Base-by-base conservation (phyloP, 1,140 invertebrate genomes). In the Pentalonia nigronervosa region DNA sequence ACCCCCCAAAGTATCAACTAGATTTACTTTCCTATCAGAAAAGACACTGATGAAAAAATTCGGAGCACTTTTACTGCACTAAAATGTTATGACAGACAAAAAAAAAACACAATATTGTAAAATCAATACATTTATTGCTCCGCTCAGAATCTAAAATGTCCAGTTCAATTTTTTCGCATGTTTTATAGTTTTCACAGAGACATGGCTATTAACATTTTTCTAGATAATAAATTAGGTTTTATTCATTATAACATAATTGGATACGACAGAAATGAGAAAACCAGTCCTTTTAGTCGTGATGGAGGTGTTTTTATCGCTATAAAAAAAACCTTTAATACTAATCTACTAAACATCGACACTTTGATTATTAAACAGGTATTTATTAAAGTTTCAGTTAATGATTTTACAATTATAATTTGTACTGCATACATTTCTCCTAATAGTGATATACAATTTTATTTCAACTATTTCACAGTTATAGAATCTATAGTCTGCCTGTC, bases 141-240 rank as follows among this genome's bases (percentile, higher is more conserved):
- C 41, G 41, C 41, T 41, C 41, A 41, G 41, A 41, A 41, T 41
- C 41, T 41, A 41, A 67, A n/a, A 14, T 67, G 3, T 67, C 14
- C 60, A n/a, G n/a, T n/a, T n/a, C n/a, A n/a, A n/a, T n/a, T 30
- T 41, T 81, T 81, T 81, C 34, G 36, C 34, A 36, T 36, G 84
- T 86, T 86, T 86, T 86, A 30, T 87, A 48, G 30, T 87, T 87
- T n/a, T 48, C 25, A 87, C 45, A 20, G 25, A 87, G 47, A 87
- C 86, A n/a, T 87, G 86, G 45, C 45, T 87, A 87, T 50, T 48
- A n/a, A 47, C 34, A 50, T 30, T 48, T 47, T 87, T 48, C 30
- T 0, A 2, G 45, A 87, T 7, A 48, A 47, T n/a, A 9, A 87
- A 48, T 87, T 47, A 87, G 47, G 47, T 87, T 87, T 87, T 87